Conservation (phyloP, 2,888 invertebrate species). For the Pterostichus niger region DNA sequence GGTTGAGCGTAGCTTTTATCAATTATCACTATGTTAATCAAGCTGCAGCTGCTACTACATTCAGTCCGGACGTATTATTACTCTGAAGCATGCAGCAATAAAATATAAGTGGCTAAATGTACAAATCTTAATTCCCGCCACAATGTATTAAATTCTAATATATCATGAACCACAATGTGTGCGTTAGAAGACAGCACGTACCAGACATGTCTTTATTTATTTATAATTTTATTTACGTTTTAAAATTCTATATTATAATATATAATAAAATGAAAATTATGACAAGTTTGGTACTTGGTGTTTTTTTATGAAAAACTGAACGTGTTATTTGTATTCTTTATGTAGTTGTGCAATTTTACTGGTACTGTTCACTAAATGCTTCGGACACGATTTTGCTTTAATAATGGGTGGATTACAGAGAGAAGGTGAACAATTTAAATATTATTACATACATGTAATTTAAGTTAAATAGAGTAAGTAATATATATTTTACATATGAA, state of each 20-base stretch:
- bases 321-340: constrained; percentile 63
- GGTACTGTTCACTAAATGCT: constrained; percentile 64
- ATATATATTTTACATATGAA: constrained; percentile 74
- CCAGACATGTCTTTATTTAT: constrained; percentile 41
- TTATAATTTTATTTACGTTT: constrained; percentile 51
- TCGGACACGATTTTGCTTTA: constrained; percentile 66
- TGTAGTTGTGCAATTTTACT: constrained; percentile 66
- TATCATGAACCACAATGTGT: constrained; percentile 46
- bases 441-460: constrained; percentile 62
- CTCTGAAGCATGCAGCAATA: constrained; percentile 54
- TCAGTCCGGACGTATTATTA: constrained; percentile 40
- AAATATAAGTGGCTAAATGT: constrained; percentile 63
- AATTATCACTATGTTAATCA: constrained; percentile 39
- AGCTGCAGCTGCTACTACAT: constrained; percentile 34
- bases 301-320: constrained; percentile 56
- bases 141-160: constrained; percentile 52
- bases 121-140: constrained; percentile 63
- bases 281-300: constrained; percentile 35
- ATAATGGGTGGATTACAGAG: constrained; percentile 61
- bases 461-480: constrained; percentile 65
- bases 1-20: constrained; percentile 36
- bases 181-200: constrained; percentile 21
- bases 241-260: constrained; percentile 52
- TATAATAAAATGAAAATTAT: constrained; percentile 47
- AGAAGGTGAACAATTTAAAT: constrained; percentile 62